These are phyloP conservation scores for Aegotheles bennettii DNA, from an alignment of 2,113 vertebrate genomes.

Conservation along the genomic window DNA sequence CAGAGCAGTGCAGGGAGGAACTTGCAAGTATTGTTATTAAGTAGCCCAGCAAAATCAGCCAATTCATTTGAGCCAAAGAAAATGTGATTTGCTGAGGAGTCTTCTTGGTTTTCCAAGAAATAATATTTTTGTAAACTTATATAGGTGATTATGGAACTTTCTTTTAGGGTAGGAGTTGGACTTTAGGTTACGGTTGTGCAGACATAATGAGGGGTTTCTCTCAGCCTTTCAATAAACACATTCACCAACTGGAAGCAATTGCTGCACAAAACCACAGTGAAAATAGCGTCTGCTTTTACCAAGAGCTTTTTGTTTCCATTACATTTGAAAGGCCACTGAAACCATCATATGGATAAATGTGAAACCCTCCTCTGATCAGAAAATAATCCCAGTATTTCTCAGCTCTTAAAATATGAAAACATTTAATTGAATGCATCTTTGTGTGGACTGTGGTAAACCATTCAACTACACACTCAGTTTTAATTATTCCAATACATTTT, in stretches of 20 bases:
- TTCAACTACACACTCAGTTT: neutral
- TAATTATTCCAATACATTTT: neutral
- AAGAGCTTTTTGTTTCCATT: constrained; percentile 50
- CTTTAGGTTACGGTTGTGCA: constrained; percentile 39
- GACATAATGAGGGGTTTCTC: constrained; percentile 50
- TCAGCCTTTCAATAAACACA: constrained; percentile 40
- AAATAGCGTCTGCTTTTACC: constrained; percentile 42
- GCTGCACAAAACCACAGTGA: constrained; percentile 59
- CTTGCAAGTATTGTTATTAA: constrained; percentile 47
- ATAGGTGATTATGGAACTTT: constrained; percentile 22
- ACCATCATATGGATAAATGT: neutral
- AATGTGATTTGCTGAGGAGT: constrained; percentile 30
- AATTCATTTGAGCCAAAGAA: constrained; percentile 34
- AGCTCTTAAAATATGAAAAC: constrained; percentile 24
- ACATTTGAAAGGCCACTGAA: constrained; percentile 39
- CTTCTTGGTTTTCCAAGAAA: constrained; percentile 53
- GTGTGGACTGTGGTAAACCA: neutral
- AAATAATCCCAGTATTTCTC: neutral
- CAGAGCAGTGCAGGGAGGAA: neutral
- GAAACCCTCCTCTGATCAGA: constrained; percentile 24
- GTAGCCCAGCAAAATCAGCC: constrained; percentile 16
- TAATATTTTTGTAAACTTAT: constrained; percentile 57
- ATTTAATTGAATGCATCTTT: constrained; percentile 31
- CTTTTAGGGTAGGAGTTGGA: neutral
- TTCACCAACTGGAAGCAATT: constrained; percentile 65